Percentiles rank a stretch among this genome's conserved stretches.
Evolutionary conservation across 2,797 vertebrate genomes (phyloP).

Genomic region (Molothrus ater): DNA sequence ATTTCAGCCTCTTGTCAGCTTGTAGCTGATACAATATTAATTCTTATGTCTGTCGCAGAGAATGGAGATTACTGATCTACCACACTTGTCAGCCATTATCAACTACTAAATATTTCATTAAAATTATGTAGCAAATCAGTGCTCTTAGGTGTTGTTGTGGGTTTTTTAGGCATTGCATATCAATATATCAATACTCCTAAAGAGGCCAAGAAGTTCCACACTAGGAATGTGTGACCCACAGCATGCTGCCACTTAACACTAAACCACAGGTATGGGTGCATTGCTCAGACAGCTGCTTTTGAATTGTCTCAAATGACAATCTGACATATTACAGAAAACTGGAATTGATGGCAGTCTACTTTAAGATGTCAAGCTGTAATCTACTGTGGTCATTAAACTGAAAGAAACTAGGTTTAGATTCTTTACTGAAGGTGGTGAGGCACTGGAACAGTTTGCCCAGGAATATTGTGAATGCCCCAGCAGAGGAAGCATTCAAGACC

Average conservation of each 20-base stretch:
- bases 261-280: rapidly evolving
- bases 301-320: background rate
- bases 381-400: background rate
- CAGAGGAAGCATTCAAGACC: background rate
- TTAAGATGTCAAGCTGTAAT: background rate
- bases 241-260: background rate
- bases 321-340: background rate
- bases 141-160: background rate
- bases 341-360: background rate
- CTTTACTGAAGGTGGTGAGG: background rate
- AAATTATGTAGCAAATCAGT: background rate
- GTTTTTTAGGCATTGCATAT: background rate
- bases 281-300: background rate
- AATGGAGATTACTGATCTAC: background rate
- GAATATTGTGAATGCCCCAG: background rate
- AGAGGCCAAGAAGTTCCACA: background rate
- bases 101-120: background rate
- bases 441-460: background rate
- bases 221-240: background rate
- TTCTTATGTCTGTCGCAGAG: background rate
- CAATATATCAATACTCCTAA: background rate
- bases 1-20: background rate
- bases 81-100: background rate
- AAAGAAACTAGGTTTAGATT: background rate
- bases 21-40: constrained; percentile 31